Conservation (phyloP, 2,113 vertebrate genomes). For the Chloebia gouldiae region DNA sequence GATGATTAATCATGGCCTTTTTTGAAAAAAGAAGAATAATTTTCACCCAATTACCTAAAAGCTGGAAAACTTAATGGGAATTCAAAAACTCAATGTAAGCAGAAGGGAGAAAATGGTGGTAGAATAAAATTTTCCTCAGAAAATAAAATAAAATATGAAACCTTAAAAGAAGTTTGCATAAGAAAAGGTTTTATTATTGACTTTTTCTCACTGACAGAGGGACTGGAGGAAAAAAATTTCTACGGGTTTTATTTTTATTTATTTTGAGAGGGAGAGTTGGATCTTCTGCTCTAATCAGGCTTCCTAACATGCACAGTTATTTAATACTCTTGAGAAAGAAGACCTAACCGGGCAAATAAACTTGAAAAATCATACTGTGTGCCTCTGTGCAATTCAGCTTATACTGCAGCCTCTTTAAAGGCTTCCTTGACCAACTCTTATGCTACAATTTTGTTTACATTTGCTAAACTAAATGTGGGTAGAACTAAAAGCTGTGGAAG, state of each 20-base stretch:
- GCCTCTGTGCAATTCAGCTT: background rate
- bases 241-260: background rate
- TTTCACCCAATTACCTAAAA: background rate
- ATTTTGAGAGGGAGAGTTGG: background rate
- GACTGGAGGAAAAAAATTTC: background rate
- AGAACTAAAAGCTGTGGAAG: background rate
- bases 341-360: background rate
- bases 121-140: background rate
- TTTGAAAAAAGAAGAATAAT: background rate
- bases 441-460: background rate
- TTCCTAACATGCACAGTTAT: background rate
- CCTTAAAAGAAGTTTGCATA: background rate
- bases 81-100: background rate
- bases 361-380: background rate
- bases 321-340: background rate
- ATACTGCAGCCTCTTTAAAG: background rate
- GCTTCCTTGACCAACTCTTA: background rate
- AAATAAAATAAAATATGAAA: background rate
- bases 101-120: background rate
- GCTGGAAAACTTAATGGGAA: background rate
- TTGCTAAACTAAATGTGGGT: background rate
- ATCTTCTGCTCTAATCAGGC: background rate
- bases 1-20: fast-evolving
- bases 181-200: background rate
- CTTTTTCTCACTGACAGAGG: background rate